Base-by-base conservation (phyloP, 2,113 vertebrate genomes). In the Manacus vitellinus region DNA sequence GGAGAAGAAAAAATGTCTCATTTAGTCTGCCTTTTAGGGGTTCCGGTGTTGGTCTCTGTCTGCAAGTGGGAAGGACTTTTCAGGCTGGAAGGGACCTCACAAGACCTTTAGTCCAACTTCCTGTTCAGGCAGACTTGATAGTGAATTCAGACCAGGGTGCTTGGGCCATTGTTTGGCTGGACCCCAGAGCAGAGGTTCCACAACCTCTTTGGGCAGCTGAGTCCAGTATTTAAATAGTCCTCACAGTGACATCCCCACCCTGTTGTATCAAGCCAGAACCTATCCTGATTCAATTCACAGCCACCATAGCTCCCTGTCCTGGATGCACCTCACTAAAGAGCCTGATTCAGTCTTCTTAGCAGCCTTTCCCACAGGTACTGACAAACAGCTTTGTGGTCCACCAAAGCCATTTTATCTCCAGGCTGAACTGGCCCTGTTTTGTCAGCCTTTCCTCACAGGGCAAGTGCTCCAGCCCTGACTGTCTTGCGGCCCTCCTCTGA, bases 231-330 rank as follows among this genome's bases (percentile, higher is more conserved):
- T 65, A 58, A 46, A 9, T 31, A 62, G n/a, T 63, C 56, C 8
- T 82, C 43, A 20, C 4, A 18, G 33, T 82, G 47, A 16, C 20
- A 33, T 81, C 20, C 10, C 4, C 25, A 11, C 9, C 1, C 2
- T 1, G 0, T 5, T 14, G 4, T 52, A 31, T 55, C 19, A 46
- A 44, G 37, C 15, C n/a, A 58, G 65, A 78, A 56, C 25, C 35
- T 67, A 1, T 85, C 30, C 18, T 51, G 13, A 25, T 92, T 62
- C 9, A 37, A 0, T 46, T 85, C 7, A 20, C 0, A 0, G 49
- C 59, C 55, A 24, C 54, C 39, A 18, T 77, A 1, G 0, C 12
- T 56, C 12, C 3, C 46, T 80, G 35, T 90, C 49, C 23, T 52
- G 46, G n/a, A 12, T 41, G 28, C 25, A 21, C 12, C 19, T 28